Base-by-base conservation (phyloP, 2,888 invertebrate species). In the Pollenia labialis region DNA sequence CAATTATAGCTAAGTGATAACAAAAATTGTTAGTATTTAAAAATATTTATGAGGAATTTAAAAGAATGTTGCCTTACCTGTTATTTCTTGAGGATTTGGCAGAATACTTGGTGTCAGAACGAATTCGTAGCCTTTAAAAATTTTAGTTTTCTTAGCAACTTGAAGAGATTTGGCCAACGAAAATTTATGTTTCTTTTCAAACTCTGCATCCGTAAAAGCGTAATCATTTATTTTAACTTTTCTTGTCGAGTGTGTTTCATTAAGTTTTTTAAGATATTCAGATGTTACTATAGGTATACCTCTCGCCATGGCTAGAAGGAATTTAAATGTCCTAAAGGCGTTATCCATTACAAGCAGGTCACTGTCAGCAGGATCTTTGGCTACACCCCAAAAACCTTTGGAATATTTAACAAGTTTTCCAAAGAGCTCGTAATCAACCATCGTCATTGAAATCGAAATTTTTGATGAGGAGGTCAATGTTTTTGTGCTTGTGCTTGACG, bases 271-370 rank as follows among this genome's bases (percentile, higher is more conserved):
- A 6, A 92, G 68, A 91, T 91, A 92, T 12, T 89, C 82, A 7
- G 89, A 76, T 1, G 88, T 89, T 3, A 95, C 95, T 52, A 96
- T 94, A 0, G 95, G 95, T 90, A 94, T 94, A 62, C 95, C 95
- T 58, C 94, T 93, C 0, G 95, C 95, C 69, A 95, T 93, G 0
- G 95, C 95, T 42, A 94, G 94, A 18, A 96, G 91, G 88, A 95
- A 90, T 91, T 96, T 96, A 89, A 94, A 94, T 0, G 95, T 95
- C 4, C 95, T 93, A 90, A 94, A 93, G 62, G 93, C 88, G 40
- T 88, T 92, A 88, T 94, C 91, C 16, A 95, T 95, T 76, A 95
- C 92, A 58, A 96, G 91, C 42, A 95, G 94, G n/a, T 94, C 93
- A 87, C 92, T 91, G 12, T 94, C 93, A 44, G 94, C 94, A 0